phyloP scores from a whole-genome alignment of 2,797 vertebrate genomes.

The Thripadectes ignobilis region DNA sequence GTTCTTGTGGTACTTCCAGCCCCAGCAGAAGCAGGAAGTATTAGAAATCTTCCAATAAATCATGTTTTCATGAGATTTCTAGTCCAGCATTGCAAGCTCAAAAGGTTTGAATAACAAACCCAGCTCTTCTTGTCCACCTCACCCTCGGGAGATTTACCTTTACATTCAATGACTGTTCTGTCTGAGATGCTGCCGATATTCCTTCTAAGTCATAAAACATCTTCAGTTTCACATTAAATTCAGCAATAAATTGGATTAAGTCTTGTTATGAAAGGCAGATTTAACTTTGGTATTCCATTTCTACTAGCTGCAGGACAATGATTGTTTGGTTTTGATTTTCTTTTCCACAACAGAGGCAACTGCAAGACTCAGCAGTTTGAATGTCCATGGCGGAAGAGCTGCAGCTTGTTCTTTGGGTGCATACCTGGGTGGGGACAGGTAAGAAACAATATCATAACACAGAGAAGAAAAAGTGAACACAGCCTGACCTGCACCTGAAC shows the following conservation, averaged over 20 bases:
- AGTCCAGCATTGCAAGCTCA: not conserved
- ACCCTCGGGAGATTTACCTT: not conserved
- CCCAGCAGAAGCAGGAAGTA: slow-evolving; percentile 58
- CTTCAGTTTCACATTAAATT: slow-evolving; percentile 11
- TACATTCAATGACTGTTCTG: not conserved
- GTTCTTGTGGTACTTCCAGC: slow-evolving; percentile 59
- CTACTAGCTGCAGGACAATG: not conserved
- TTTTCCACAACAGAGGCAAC: not conserved
- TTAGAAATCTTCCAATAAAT: slow-evolving; percentile 66
- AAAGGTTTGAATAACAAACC: slow-evolving; percentile 12
- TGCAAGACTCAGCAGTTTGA: not conserved
- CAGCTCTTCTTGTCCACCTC: not conserved
- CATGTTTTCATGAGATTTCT: slow-evolving; percentile 54
- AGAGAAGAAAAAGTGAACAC: not conserved
- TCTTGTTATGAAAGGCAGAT: slow-evolving; percentile 23
- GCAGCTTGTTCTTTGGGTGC: not conserved
- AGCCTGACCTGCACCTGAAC: not conserved
- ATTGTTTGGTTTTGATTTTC: not conserved
- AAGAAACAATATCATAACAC: not conserved
- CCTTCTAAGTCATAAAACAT: slow-evolving; percentile 1
- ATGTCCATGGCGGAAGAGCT: not conserved
- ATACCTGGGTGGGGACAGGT: not conserved
- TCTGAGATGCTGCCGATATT: not conserved
- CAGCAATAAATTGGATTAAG: slow-evolving; percentile 10
- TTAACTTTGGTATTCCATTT: slow-evolving; percentile 17